These are phyloP conservation scores for Oikopleura vanhoeffeni DNA, from an alignment of 23 tunicate genomes.

Conservation along the genomic window DNA sequence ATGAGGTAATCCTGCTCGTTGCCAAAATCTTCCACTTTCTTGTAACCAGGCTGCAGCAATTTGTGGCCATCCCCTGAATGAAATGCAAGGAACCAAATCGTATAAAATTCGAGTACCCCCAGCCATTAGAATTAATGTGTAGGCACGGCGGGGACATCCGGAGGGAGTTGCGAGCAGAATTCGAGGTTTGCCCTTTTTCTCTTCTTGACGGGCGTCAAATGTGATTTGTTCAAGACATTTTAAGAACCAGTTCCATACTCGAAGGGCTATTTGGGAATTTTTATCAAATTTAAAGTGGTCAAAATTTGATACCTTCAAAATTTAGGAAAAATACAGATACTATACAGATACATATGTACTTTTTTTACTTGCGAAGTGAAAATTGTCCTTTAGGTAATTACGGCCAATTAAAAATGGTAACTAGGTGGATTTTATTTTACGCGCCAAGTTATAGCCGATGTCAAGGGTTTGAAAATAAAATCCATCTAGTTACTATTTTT, in stretches of 20 bases:
- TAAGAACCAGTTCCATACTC: constrained; percentile 12
- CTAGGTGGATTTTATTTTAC: too few relatives aligned
- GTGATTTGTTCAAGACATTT: not conserved
- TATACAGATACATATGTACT: too few relatives aligned
- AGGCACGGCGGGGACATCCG: not conserved
- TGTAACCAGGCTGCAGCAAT: constrained; percentile 93
- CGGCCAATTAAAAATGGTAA: too few relatives aligned
- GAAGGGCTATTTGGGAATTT: too few relatives aligned
- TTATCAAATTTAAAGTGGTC: too few relatives aligned
- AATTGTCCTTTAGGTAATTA: too few relatives aligned
- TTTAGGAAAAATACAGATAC: too few relatives aligned
- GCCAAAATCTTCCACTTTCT: constrained; percentile 22
- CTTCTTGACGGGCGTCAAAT: not conserved
- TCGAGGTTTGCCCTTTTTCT: not conserved
- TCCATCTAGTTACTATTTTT: too few relatives aligned
- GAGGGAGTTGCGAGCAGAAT: not conserved
- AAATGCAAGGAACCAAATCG: constrained; percentile 74
- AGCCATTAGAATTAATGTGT: constrained; percentile 35
- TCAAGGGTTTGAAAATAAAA: too few relatives aligned
- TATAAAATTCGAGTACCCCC: constrained; percentile 94
- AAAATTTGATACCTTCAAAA: too few relatives aligned
- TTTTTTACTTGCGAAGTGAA: too few relatives aligned
- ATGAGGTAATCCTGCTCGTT: not conserved
- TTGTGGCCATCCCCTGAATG: constrained; percentile 96
- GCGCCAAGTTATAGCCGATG: too few relatives aligned